Evolutionary conservation across 2,113 vertebrate species (phyloP), one percentile per base, ranked within the genome.

Genomic region (Coturnix japonica): DNA sequence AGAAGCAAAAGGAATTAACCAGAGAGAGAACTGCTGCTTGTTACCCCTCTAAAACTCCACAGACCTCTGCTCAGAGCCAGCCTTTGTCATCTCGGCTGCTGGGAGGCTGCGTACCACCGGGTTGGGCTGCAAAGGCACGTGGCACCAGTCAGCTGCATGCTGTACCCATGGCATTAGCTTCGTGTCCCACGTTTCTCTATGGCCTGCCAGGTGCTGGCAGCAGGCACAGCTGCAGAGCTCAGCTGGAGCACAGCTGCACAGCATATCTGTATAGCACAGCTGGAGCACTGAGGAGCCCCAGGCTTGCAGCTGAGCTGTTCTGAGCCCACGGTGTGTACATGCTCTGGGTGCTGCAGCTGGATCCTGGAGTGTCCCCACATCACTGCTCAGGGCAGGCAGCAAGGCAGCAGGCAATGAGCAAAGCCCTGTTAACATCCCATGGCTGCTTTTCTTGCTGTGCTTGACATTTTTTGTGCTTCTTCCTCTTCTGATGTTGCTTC

Each of bases 401-500:
- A 23, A 28, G 8, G 25, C 18, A 20, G 33, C 33, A 37, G 25
- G 35, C 16, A 16, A 14, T 37, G 59, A 39, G 60, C 43, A 31
- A 31, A 82, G 33, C 54, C 35, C 47, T 5, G 1, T 28, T 41
- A 77, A 30, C 18, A 9, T 3, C 80, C 51, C 26, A 10, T 0
- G 1, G 43, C 7, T 2, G 0, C 20, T 41, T 3, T 25, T 7
- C 41, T 2, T 2, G 4, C 0, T 1, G n/a, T 8, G 2, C 2
- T 22, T 28, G 13, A 70, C 8, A 13, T 31, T 17, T 19, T 19
- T 7, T 3, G 7, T 19, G 7, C 7, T 64, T 54, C 13, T 5
- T 41, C 44, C 44, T 77, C 26, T 43, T 49, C 46, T 56, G 23
- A 3, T 33, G 53, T 31, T 26, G 7, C 2, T n/a, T 35, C 44